A percentile compares a stretch with the other conserved stretches of the same genome.
Conservation (phyloP, 1,140 invertebrate species). For the Phortica variegata region DNA sequence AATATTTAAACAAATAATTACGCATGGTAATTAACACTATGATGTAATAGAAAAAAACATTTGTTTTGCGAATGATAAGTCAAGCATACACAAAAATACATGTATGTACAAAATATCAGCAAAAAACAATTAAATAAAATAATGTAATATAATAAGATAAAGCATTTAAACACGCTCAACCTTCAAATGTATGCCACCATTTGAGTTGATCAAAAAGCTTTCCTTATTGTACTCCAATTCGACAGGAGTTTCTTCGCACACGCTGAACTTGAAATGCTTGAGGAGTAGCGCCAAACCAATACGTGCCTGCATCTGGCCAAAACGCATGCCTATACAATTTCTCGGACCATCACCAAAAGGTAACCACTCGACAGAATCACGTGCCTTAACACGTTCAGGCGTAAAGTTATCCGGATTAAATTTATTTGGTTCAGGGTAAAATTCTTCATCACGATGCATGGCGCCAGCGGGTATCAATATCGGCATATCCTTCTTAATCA, state of each 20-base stretch:
- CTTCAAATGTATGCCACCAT: conserved; percentile 32
- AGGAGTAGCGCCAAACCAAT: conserved; percentile 59
- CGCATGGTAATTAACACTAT: too few species aligned
- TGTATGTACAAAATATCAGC: background rate
- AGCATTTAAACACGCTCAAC: conserved; percentile 27
- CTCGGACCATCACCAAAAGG: conserved; percentile 63
- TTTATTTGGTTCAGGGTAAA: conserved; percentile 64
- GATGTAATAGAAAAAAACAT: too few species aligned
- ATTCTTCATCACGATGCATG: conserved; percentile 54
- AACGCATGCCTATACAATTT: conserved; percentile 62
- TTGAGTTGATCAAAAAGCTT: conserved; percentile 26
- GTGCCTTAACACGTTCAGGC: conserved; percentile 59
- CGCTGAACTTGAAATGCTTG: conserved; percentile 41
- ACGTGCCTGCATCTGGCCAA: conserved; percentile 66
- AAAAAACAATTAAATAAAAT: conserved; percentile 1
- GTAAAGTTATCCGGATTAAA: conserved; percentile 70
- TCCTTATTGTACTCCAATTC: conserved; percentile 27
- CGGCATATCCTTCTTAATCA: conserved; percentile 41
- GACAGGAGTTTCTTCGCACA: conserved; percentile 43
- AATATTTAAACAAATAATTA: too few species aligned
- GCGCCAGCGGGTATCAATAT: conserved; percentile 33
- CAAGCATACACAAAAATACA: too few species aligned
- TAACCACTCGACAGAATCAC: conserved; percentile 59
- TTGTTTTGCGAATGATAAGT: too few species aligned
- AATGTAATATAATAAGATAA: background rate